Evolutionary conservation across 2,888 invertebrate species (phyloP).

Genomic region (Rhagonycha lutea): DNA sequence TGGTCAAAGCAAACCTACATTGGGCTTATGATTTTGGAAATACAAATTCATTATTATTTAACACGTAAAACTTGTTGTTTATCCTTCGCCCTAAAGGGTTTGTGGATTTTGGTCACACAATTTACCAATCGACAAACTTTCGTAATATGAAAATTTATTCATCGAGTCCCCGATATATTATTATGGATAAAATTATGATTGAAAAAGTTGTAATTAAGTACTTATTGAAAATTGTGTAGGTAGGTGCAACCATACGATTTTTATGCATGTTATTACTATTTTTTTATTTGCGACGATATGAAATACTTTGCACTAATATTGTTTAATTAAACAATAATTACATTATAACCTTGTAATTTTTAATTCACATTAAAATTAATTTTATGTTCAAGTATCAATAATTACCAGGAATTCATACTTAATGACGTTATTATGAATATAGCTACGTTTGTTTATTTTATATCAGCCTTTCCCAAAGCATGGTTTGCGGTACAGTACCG

Average conservation of each 20-base stretch:
- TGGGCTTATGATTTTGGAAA: too few species aligned
- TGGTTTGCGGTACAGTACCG: too few species aligned
- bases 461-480: too few species aligned
- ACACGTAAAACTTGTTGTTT: too few species aligned
- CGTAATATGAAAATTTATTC: too few species aligned
- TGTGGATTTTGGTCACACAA: too few species aligned
- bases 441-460: not conserved
- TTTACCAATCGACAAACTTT: too few species aligned
- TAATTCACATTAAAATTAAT: not conserved
- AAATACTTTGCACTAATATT: not conserved
- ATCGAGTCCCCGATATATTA: too few species aligned
- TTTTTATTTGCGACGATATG: not conserved
- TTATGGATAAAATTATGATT: not conserved
- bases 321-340: not conserved
- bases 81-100: too few species aligned
- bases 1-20: too few species aligned
- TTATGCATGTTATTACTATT: not conserved
- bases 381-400: not conserved
- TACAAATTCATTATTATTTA: too few species aligned
- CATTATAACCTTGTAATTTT: not conserved
- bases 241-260: not conserved
- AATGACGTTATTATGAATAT: not conserved
- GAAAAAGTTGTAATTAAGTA: not conserved
- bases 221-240: not conserved
- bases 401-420: not conserved